Conservation (phyloP, 2,797 vertebrate genomes). For the Allenopithecus nigroviridis region DNA sequence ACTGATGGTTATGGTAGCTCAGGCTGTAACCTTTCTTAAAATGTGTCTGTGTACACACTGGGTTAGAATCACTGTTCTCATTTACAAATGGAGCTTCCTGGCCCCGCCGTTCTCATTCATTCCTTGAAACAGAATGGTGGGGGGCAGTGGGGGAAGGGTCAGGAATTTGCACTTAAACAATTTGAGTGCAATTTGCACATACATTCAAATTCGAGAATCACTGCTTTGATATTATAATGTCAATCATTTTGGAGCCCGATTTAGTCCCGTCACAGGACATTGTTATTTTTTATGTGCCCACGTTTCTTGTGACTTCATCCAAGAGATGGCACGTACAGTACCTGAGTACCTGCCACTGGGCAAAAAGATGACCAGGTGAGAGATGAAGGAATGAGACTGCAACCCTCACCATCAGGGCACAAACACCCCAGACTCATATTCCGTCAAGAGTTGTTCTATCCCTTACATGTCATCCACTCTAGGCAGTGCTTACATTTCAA, state of each 20-base stretch:
- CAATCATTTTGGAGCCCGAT: not conserved
- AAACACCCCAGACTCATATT: accelerated
- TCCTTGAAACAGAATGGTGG: not conserved
- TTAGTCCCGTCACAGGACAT: not conserved
- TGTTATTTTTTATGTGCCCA: not conserved
- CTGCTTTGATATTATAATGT: not conserved
- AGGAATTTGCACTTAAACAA: not conserved
- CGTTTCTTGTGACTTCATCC: not conserved
- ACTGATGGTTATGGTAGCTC: not conserved
- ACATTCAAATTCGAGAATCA: not conserved
- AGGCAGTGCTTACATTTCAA: not conserved
- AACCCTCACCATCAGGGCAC: accelerated
- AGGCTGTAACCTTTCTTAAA: not conserved
- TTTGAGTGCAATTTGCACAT: not conserved
- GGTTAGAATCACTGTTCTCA: not conserved
- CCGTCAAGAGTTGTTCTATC: too few relatives aligned
- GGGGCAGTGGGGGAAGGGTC: accelerated
- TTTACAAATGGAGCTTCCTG: too few relatives aligned
- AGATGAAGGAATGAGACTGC: accelerated
- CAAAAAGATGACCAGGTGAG: not conserved
- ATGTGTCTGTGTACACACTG: not conserved
- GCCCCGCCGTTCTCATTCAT: not conserved
- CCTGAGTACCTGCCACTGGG: accelerated
- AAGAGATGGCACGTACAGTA: accelerated
- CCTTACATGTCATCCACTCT: not conserved